Evolutionary conservation across 2,797 vertebrate genomes (phyloP).

Genomic region (Rhodeus uyekii): DNA sequence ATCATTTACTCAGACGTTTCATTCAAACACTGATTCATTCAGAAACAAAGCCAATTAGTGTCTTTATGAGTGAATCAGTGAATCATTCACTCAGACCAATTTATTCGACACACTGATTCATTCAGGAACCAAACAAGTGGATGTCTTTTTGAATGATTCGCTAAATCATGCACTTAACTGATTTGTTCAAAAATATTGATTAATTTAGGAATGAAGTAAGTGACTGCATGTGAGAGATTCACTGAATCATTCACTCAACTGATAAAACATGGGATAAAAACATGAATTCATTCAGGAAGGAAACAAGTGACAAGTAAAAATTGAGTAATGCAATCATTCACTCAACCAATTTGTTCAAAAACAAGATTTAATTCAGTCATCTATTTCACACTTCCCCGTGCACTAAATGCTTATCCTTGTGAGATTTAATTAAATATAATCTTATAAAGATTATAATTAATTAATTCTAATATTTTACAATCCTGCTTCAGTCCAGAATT

Average conservation of each 20-base stretch:
- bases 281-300: neutral
- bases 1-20: neutral
- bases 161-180: neutral
- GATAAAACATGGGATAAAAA: neutral
- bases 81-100: neutral
- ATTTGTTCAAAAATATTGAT: no score
- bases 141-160: neutral
- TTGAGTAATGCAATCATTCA: neutral
- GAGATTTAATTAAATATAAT: no score
- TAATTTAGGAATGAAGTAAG: neutral
- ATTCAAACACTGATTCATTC: neutral
- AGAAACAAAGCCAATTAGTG: neutral
- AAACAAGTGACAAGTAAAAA: neutral
- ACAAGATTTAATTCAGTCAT: neutral
- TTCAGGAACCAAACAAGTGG: neutral
- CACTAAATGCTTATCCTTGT: no score
- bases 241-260: neutral
- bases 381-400: neutral
- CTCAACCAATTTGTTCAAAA: neutral
- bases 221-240: neutral
- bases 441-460: no score
- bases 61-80: neutral
- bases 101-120: no score
- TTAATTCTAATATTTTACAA: neutral
- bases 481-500: neutral